phyloP scores from a whole-genome alignment of 2,888 invertebrate species.

The Zaprionus lineosus region DNA sequence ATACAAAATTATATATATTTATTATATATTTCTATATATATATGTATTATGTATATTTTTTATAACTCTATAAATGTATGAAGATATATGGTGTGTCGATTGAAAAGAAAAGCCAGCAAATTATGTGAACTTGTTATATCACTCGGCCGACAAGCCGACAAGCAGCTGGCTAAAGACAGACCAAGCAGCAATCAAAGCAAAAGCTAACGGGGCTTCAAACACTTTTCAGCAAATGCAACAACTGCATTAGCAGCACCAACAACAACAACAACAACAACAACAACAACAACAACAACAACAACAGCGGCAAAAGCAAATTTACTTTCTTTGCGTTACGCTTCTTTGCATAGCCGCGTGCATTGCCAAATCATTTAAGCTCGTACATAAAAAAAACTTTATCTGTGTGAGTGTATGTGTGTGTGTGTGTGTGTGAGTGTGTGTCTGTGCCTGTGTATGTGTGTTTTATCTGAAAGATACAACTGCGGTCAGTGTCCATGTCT shows the following conservation, averaged over 20 bases:
- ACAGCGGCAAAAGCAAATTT: constrained; percentile 40
- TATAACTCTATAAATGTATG: no score
- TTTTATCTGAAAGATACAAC: not conserved
- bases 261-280: not conserved
- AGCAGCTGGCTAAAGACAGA: constrained; percentile 19
- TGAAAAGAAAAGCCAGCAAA: constrained; percentile 64
- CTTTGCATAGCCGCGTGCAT: constrained; percentile 68
- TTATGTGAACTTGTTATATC: constrained; percentile 73
- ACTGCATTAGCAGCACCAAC: constrained; percentile 30
- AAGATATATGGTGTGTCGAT: no score
- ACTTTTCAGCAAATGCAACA: constrained; percentile 41
- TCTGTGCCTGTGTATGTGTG: not conserved
- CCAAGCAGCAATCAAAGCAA: constrained; percentile 19
- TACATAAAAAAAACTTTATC: no score
- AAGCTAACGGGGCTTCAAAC: constrained; percentile 49
- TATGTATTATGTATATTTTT: constrained; percentile 25
- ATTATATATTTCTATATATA: constrained; percentile 15
- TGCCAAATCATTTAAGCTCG: constrained; percentile 57
- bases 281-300: constrained; percentile 4
- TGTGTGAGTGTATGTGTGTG: no score
- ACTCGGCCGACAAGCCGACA: constrained; percentile 43
- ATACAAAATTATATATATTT: constrained; percentile 3
- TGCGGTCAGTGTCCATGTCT: constrained; percentile 73
- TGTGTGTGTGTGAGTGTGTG: no score
- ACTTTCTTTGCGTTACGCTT: constrained; percentile 77